Base-by-base conservation (phyloP, 2,797 vertebrate species). In the Liparis tanakae region DNA sequence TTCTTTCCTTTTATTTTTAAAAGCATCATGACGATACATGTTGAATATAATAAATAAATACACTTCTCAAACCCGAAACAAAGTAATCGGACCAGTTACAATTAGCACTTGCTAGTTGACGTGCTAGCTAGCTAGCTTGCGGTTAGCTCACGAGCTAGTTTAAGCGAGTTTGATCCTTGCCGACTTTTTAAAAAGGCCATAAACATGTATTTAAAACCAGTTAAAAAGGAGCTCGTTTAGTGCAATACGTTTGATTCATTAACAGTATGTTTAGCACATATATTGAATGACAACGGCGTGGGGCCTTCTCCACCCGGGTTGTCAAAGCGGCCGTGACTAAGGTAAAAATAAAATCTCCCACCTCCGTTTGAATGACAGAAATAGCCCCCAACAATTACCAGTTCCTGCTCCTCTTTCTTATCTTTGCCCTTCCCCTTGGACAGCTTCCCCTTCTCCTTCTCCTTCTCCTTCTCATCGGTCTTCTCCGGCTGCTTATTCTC, bases 361-460 rank as follows among this genome's bases (percentile, higher is more conserved):
- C 15, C 56, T 61, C 72, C 4, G 50, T 20, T 51, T 79, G 7
- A 86, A 81, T 67, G 51, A 62, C 36, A 55, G 61, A 77, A 78
- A 67, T 0, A 5, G 2, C 5, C 1, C 5, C n/a, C 4, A 18
- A 63, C 80, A 61, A 81, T 87, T 69, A 96, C 95, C 93, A 96
- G 65, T 60, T 96, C 95, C 67, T 95, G 93, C 58, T 96, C 95
- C 77, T 95, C 94, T 82, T 95, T 96, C 85, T 95, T 95, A 2
- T 94, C 95, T 72, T 96, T 96, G 4, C 94, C 94, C 84, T 95
- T 95, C 20, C 95, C 95, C 0, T 93, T 74, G 7, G 91, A 48
- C 76, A 91, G 79, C 37, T 90, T 84, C 18, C 91, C 92, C 80
- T 93, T 93, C 1, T 93, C 94, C 68, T 95, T 95, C 1, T 93